These are phyloP conservation scores for Dryocosmus kuriphilus DNA, from an alignment of 2,888 invertebrate species.

Conservation along the genomic window DNA sequence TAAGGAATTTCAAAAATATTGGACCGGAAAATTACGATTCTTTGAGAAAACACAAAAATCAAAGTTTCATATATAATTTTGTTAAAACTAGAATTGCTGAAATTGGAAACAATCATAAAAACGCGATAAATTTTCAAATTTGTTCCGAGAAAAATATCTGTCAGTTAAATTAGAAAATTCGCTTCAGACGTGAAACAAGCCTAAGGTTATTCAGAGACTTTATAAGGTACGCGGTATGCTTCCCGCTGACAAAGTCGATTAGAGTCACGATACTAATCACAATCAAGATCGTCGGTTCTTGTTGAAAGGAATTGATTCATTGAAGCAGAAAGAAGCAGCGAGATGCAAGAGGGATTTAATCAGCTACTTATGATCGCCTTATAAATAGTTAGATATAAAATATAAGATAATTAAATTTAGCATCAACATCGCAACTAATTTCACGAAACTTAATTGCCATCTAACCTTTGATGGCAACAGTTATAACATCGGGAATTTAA, in stretches of 20 bases:
- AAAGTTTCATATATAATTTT: no score
- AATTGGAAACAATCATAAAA: no score
- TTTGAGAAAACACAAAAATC: no score
- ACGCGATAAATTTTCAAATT: no score
- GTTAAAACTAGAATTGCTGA: no score
- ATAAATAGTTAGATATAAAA: constrained; percentile 15
- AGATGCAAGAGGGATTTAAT: constrained; percentile 23
- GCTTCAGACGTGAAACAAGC: neutral
- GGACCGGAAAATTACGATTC: no score
- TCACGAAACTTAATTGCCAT: neutral
- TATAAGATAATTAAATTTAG: neutral
- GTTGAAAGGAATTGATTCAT: constrained; percentile 20
- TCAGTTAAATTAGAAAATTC: constrained; percentile 11
- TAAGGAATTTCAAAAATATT: no score
- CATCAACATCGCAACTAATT: neutral
- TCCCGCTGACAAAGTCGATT: constrained; percentile 31
- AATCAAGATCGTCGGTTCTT: constrained; percentile 30
- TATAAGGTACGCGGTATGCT: constrained; percentile 11
- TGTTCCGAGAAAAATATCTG: no score
- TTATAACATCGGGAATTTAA: neutral
- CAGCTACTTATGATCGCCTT: constrained; percentile 30
- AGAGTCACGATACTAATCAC: constrained; percentile 19
- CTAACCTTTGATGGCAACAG: neutral
- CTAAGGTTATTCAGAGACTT: neutral
- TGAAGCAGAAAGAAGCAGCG: constrained; percentile 30